These are phyloP conservation scores for Mola mola DNA, from an alignment of 2,113 vertebrate species.

Conservation along the genomic window DNA sequence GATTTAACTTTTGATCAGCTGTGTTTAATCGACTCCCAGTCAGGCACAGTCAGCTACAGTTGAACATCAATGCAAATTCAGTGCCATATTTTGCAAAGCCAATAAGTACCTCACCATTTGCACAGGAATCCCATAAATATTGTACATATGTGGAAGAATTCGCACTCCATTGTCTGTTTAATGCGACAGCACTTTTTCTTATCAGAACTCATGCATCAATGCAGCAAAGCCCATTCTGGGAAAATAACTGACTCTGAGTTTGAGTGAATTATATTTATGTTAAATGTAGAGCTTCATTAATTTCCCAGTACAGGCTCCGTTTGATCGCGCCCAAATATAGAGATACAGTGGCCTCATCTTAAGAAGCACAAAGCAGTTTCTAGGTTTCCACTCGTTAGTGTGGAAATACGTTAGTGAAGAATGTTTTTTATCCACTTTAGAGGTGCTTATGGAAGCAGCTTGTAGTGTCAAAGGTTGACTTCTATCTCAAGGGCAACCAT, in stretches of 20 bases:
- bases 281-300: slow-evolving; percentile 9
- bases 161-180: too few species aligned
- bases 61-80: too few species aligned
- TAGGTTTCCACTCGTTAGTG: slow-evolving; percentile 19
- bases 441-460: slow-evolving; percentile 64
- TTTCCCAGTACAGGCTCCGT: not conserved
- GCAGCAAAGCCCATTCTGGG: not conserved
- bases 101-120: too few species aligned
- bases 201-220: slow-evolving; percentile 8
- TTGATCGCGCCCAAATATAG: slow-evolving; percentile 13
- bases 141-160: too few species aligned
- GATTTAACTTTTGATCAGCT: too few species aligned
- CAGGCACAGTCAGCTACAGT: too few species aligned
- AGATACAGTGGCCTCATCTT: slow-evolving; percentile 20
- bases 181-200: not conserved
- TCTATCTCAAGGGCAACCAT: slow-evolving; percentile 68
- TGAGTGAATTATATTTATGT: slow-evolving; percentile 15
- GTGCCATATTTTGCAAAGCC: too few species aligned
- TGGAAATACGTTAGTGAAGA: slow-evolving; percentile 38
- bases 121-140: too few species aligned
- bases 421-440: slow-evolving; percentile 37
- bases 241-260: slow-evolving; percentile 5
- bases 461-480: slow-evolving; percentile 64
- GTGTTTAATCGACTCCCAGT: too few species aligned
- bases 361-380: slow-evolving; percentile 22